Conservation (phyloP, 2,113 vertebrate species). For the Albula goreensis region DNA sequence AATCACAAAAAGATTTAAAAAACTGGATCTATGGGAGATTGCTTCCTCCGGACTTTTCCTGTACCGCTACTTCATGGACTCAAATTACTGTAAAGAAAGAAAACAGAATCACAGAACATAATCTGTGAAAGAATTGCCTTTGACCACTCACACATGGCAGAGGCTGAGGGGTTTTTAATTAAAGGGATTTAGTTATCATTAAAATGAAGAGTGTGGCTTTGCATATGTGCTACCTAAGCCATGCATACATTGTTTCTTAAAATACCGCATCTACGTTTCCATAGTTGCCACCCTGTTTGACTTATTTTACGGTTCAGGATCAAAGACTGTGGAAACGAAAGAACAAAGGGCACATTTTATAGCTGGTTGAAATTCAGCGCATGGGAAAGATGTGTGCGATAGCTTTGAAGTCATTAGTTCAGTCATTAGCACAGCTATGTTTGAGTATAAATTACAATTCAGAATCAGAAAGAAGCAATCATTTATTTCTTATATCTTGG, state of each 20-base stretch:
- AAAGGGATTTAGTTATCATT: too few species aligned
- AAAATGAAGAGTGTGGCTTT: too few species aligned
- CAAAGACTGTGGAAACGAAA: neutral
- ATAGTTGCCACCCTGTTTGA: neutral
- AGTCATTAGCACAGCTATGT: conserved; percentile 78
- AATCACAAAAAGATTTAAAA: neutral
- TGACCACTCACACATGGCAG: too few species aligned
- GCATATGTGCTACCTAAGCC: too few species aligned
- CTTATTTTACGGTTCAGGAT: neutral
- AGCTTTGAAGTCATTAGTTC: conserved; percentile 74
- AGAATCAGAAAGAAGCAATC: conserved; percentile 69
- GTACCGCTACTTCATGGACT: too few species aligned
- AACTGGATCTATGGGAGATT: neutral
- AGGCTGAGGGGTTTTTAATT: too few species aligned
- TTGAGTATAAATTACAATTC: conserved; percentile 78
- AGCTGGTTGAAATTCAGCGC: conserved; percentile 71
- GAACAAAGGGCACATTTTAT: conserved; percentile 46
- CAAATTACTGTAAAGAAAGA: too few species aligned
- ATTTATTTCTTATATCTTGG: conserved; percentile 69
- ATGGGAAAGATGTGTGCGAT: conserved; percentile 61
- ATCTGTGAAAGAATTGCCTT: too few species aligned
- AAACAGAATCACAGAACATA: too few species aligned
- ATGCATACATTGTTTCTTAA: too few species aligned
- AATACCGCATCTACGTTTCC: neutral
- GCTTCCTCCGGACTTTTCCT: too few species aligned